Conservation (phyloP, 2,888 invertebrate species). For the Rhagium mordax region DNA sequence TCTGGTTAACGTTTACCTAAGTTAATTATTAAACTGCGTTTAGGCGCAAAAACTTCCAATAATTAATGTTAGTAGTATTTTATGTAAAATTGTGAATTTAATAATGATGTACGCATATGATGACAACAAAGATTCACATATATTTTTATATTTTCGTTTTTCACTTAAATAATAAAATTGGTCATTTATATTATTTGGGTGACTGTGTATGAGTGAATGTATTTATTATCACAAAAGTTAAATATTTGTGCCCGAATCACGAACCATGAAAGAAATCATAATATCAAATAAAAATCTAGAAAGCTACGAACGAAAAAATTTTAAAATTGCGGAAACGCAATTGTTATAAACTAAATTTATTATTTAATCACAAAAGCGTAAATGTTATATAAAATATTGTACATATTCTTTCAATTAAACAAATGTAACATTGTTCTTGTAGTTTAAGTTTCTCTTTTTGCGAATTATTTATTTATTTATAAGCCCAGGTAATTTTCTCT, state of each 20-base stretch:
- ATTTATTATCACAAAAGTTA: conserved; percentile 4
- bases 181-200: no score
- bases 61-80: background rate
- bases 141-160: no score
- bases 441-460: conserved; percentile 59
- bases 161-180: no score
- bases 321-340: conserved; percentile 47
- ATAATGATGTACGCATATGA: no score
- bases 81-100: no score
- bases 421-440: conserved; percentile 48
- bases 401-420: conserved; percentile 56
- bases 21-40: background rate
- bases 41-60: background rate
- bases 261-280: conserved; percentile 52
- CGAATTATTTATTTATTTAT: conserved; percentile 54
- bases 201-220: background rate
- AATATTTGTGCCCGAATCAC: conserved; percentile 16
- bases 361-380: conserved; percentile 43
- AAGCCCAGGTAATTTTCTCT: conserved; percentile 56
- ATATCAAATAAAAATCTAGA: conserved; percentile 51
- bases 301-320: conserved; percentile 45
- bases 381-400: conserved; percentile 59
- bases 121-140: no score
- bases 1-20: background rate
- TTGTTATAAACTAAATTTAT: conserved; percentile 38